phyloP scores from a whole-genome alignment of 2,888 invertebrate species.

The Chelonus formosanus region DNA sequence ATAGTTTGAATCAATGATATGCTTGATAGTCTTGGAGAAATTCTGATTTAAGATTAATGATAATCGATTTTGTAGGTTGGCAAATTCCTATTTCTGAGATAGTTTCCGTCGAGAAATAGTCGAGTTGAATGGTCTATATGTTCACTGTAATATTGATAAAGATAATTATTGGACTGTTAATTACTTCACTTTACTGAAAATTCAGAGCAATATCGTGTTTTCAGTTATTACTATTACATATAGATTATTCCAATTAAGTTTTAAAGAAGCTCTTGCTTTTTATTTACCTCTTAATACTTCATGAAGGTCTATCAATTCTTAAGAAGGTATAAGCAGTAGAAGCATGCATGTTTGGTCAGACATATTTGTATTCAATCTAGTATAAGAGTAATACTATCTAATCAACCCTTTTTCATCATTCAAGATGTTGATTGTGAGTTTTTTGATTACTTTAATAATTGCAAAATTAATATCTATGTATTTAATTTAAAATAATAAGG shows the following conservation, averaged over 20 bases:
- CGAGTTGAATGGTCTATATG: constrained; percentile 11
- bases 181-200: not conserved
- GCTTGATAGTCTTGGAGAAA: constrained; percentile 23
- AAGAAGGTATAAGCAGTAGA: no score
- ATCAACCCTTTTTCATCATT: no score
- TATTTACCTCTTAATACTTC: no score
- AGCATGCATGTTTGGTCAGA: no score
- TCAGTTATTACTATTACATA: constrained; percentile 3
- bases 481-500: not conserved
- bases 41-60: constrained; percentile 23
- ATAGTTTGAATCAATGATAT: constrained; percentile 9
- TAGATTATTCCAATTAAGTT: constrained; percentile 2
- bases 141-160: not conserved
- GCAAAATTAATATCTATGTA: not conserved
- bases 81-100: constrained; percentile 36
- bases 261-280: not conserved
- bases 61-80: constrained; percentile 34
- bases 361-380: no score
- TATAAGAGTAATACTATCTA: no score
- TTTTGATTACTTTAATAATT: no score
- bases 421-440: no score
- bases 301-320: no score
- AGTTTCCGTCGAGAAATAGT: constrained; percentile 29
- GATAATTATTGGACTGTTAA: constrained; percentile 3
- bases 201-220: constrained; percentile 5